phyloP scores from a whole-genome alignment of 2,113 vertebrate genomes.

The Anthoscopus minutus region DNA sequence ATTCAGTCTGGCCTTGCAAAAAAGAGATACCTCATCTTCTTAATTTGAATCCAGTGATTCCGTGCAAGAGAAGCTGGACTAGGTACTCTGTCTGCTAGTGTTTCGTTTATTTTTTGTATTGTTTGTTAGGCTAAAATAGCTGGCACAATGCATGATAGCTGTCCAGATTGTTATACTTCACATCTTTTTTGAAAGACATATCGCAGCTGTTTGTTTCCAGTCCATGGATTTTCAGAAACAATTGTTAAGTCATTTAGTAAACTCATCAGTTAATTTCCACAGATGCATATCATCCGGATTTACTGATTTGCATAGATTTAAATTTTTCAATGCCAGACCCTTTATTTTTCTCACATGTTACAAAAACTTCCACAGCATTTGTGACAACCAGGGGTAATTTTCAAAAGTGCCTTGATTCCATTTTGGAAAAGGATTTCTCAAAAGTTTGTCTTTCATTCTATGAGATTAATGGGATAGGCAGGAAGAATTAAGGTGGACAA shows the following conservation, averaged over 20 bases:
- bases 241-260: conserved; percentile 47
- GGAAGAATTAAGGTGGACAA: background rate
- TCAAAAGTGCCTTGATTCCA: background rate
- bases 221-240: conserved; percentile 19
- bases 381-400: background rate
- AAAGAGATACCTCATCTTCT: background rate
- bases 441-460: background rate
- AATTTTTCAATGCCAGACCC: background rate
- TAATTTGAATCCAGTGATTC: background rate
- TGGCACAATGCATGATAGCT: background rate
- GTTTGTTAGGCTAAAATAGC: background rate
- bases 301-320: conserved; percentile 13
- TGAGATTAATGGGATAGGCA: background rate
- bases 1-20: background rate
- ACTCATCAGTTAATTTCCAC: conserved; percentile 43
- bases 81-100: background rate
- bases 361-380: background rate
- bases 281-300: conserved; percentile 42
- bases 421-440: background rate
- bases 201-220: conserved; percentile 41
- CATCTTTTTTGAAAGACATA: conserved; percentile 1
- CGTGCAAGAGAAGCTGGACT: background rate
- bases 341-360: background rate
- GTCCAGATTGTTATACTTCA: conserved; percentile 13
- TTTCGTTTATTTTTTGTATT: background rate